Evolutionary conservation across 2,797 vertebrate genomes (phyloP).

Genomic region (Parotocinclus haroldoi): DNA sequence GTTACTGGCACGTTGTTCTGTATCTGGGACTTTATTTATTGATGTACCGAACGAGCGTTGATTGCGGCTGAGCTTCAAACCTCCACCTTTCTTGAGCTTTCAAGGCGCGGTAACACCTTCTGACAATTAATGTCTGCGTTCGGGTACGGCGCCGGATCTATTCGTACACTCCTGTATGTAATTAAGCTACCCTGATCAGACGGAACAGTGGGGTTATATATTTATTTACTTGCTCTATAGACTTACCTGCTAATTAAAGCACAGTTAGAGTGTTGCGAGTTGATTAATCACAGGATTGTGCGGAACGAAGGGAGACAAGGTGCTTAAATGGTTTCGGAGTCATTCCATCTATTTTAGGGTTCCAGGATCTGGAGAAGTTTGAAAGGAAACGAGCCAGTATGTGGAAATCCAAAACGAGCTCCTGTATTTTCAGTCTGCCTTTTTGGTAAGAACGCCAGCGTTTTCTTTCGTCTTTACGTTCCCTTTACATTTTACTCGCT

Average conservation of each 20-base stretch:
- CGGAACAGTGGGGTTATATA: constrained; percentile 31
- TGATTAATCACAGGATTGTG: constrained; percentile 34
- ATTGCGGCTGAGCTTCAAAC: no score
- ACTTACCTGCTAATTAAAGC: constrained; percentile 46
- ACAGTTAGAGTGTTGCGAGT: constrained; percentile 28
- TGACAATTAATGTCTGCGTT: constrained; percentile 13
- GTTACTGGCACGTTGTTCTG: neutral
- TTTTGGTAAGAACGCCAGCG: no score
- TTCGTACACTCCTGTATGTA: constrained; percentile 28
- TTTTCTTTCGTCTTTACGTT: no score
- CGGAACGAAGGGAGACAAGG: constrained; percentile 26
- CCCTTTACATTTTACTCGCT: no score
- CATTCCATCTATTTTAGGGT: no score
- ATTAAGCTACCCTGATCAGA: constrained; percentile 28
- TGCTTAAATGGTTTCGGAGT: constrained; percentile 25
- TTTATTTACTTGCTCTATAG: constrained; percentile 31
- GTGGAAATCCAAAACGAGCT: no score
- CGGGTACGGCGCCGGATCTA: constrained; percentile 25
- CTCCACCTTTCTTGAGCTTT: neutral
- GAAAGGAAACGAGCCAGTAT: no score
- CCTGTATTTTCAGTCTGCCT: no score
- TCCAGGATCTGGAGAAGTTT: no score
- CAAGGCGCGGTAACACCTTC: constrained; percentile 30
- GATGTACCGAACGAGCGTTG: no score
- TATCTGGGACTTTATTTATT: no score